phyloP scores from a whole-genome alignment of 1,140 invertebrate genomes.

The Matsumurasca onukii region DNA sequence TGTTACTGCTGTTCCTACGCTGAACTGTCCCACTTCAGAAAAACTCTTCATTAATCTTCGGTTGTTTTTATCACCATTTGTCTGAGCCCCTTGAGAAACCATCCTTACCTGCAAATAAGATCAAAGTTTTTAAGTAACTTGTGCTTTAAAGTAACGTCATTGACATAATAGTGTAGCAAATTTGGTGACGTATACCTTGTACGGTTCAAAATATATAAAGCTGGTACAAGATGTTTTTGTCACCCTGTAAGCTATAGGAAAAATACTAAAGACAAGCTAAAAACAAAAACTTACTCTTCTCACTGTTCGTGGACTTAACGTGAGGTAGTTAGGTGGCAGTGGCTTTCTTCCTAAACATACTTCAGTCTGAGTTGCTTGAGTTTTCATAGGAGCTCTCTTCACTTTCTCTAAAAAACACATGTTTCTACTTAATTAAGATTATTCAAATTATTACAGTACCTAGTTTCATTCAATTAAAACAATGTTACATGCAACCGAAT shows the following conservation, averaged over 20 bases:
- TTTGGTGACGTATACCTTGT: conserved; percentile 27
- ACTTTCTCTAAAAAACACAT: conserved; percentile 68
- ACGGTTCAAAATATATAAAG: conserved; percentile 15
- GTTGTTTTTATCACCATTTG: conserved; percentile 70
- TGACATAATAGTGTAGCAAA: too few species aligned
- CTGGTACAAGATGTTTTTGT: too few species aligned
- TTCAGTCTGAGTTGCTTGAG: conserved; percentile 91
- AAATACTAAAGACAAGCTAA: not conserved
- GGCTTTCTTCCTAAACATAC: conserved; percentile 65
- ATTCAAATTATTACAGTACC: too few species aligned
- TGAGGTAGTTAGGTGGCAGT: conserved; percentile 67
- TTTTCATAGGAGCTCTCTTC: conserved; percentile 84
- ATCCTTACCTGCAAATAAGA: conserved; percentile 65
- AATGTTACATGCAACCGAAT: too few species aligned
- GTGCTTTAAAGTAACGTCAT: too few species aligned
- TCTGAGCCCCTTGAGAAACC: conserved; percentile 86
- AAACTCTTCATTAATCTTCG: conserved; percentile 80
- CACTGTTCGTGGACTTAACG: conserved; percentile 70
- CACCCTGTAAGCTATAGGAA: too few species aligned
- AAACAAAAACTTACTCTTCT: conserved; percentile 54
- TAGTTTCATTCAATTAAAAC: too few species aligned
- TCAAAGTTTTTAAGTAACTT: too few species aligned
- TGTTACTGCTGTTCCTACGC: conserved; percentile 47
- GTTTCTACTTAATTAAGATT: too few species aligned
- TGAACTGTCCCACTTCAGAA: conserved; percentile 70